Base-by-base conservation (phyloP, 30 jellyfish, hydroid and myxozoan genomes). In the Hydractinia echinata region DNA sequence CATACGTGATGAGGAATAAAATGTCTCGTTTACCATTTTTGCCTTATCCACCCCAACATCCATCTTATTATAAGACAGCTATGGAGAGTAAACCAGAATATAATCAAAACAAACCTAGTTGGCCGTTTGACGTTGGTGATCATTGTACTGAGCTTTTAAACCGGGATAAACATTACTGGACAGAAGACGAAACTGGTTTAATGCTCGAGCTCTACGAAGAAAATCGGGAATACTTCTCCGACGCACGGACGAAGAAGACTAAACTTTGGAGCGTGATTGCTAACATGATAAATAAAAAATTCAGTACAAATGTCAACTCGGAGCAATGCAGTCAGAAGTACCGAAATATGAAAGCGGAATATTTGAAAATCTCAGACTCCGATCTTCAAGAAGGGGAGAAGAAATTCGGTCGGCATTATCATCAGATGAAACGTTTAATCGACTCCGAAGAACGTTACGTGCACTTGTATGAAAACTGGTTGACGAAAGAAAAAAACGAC, bases 311-410 rank as follows among this genome's bases (percentile, higher is more conserved):
- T 10, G 85, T 77, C 52, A 77, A 77, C 60, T 61, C 85, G 16
- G 85, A 77, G 30, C 85, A 77, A 77, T 77, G 85, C 76, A 77
- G 85, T n/a, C 85, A 77, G 60, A 77, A 77, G 30, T 77, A 54
- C 60, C 76, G 85, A 10, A 77, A 77, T 48, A 54, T 77, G 52
- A 77, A 77, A 77, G 85, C 85, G 52, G 85, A 77, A n/a, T 77
- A 54, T 77, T 30, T 77, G 15, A 77, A 77, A 77, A 79, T 77
- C 18, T 55, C 76, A 5, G 85, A 77, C 39, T 54, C 76, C 5
- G 16, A 19, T 21, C 15, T 55, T 9, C 67, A 56, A 15, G 85
- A 55, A 20, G 55, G 82, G 7, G 85, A 52, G 8, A 77, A 77
- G 53, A 77, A 77, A 30, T 77, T 77, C 15, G 85, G 85, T 6